These are phyloP conservation scores for Probaryconus sp. DNA, from an alignment of 1,140 invertebrate genomes.

Conservation along the genomic window DNA sequence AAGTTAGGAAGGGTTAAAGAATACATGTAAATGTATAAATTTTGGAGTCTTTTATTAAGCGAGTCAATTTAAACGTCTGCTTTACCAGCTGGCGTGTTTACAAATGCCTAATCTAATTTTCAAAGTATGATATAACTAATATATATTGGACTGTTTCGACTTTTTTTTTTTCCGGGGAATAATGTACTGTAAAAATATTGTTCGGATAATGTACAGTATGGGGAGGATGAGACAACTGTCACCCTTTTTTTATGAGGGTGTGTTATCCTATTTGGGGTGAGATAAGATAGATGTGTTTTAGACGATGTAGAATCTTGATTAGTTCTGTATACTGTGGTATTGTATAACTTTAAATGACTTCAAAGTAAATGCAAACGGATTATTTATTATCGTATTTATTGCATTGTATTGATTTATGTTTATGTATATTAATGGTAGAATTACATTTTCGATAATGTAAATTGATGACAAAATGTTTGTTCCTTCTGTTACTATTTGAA, in stretches of 20 bases:
- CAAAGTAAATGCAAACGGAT: no score
- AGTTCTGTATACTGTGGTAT: no score
- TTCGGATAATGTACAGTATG: not conserved
- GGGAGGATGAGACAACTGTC: conserved; percentile 53
- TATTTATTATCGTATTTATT: no score
- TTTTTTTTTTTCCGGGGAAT: conserved; percentile 30
- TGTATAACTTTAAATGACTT: no score
- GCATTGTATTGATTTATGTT: no score
- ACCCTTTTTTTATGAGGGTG: conserved; percentile 7
- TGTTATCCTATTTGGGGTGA: no score
- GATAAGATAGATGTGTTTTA: conserved; percentile 2
- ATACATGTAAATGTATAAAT: conserved; percentile 30
- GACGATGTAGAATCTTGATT: no score
- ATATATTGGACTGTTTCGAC: conserved; percentile 28
- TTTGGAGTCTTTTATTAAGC: conserved; percentile 50
- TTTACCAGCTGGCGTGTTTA: conserved; percentile 55
- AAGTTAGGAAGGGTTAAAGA: conserved; percentile 44
- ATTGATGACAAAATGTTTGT: no score
- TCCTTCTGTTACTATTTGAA: no score
- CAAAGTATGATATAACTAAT: conserved; percentile 14
- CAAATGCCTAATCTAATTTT: conserved; percentile 55
- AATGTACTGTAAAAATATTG: conserved; percentile 6
- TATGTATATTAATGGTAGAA: no score
- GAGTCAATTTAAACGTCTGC: conserved; percentile 39
- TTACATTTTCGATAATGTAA: no score